A percentile compares a stretch with the other conserved stretches of the same genome.
phyloP scores from a whole-genome alignment of 2,888 invertebrate genomes.

The Tricholauxania praeusta region DNA sequence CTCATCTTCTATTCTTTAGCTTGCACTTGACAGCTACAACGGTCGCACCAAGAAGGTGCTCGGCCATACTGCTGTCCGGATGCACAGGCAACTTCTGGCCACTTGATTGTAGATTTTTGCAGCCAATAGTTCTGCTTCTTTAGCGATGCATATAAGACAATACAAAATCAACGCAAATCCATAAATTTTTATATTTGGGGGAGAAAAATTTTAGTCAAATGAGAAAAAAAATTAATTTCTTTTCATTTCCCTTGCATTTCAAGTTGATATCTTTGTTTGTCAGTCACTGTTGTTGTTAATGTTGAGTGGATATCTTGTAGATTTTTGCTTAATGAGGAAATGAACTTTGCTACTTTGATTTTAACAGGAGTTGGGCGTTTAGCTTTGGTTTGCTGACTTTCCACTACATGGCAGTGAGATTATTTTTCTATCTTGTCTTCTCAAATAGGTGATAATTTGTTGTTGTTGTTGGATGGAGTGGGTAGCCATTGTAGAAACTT shows the following conservation, averaged over 20 bases:
- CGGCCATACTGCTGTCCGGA: slow-evolving; percentile 51
- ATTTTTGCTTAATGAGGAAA: slow-evolving; percentile 33
- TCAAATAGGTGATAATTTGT: slow-evolving; percentile 31
- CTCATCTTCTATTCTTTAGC: not conserved
- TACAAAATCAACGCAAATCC: slow-evolving; percentile 17
- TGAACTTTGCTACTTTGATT: slow-evolving; percentile 33
- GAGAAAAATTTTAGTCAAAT: slow-evolving; percentile 1
- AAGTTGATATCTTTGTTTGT: slow-evolving; percentile 30
- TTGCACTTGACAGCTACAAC: slow-evolving; percentile 21
- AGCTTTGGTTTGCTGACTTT: not conserved
- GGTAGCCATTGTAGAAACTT: slow-evolving; percentile 28
- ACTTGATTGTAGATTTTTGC: slow-evolving; percentile 35
- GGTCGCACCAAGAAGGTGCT: slow-evolving; percentile 53
- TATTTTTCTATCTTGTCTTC: slow-evolving; percentile 11
- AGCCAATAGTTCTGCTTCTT: slow-evolving; percentile 34
- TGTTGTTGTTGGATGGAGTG: not conserved
- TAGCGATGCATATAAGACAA: slow-evolving; percentile 10
- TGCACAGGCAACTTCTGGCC: slow-evolving; percentile 31
- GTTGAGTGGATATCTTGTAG: slow-evolving; percentile 27
- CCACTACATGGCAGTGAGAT: slow-evolving; percentile 14
- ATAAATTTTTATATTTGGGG: slow-evolving; percentile 21
- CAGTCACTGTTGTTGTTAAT: slow-evolving; percentile 18
- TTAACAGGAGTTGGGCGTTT: not conserved
- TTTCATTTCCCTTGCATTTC: slow-evolving; percentile 31
- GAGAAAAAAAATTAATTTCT: slow-evolving; percentile 32